These are phyloP conservation scores for Dione vanillae DNA, from an alignment of 2,888 invertebrate species.

Conservation along the genomic window DNA sequence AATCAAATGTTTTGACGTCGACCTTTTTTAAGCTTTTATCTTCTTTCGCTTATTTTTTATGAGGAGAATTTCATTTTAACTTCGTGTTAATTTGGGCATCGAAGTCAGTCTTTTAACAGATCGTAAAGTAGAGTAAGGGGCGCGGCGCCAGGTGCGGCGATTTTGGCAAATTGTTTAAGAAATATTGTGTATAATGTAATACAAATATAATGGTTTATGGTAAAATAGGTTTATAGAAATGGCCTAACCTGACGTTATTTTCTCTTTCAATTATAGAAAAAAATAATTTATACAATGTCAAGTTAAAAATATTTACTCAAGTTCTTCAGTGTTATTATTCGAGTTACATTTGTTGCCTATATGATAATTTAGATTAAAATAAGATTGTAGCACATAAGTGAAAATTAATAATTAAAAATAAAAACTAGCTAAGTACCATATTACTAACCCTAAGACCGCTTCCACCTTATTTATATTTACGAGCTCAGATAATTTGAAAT, in stretches of 20 bases:
- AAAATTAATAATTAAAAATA: neutral
- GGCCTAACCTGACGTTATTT: neutral
- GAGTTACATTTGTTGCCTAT: neutral
- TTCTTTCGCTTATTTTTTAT: conserved; percentile 80
- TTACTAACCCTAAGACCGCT: conserved; percentile 38
- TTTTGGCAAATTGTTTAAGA: conserved; percentile 42
- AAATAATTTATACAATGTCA: too few species aligned
- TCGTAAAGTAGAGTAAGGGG: conserved; percentile 77
- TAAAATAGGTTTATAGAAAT: neutral
- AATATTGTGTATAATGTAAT: conserved; percentile 32
- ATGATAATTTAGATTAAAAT: too few species aligned
- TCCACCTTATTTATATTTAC: conserved; percentile 53
- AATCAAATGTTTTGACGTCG: conserved; percentile 85
- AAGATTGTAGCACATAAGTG: too few species aligned
- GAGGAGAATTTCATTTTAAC: conserved; percentile 80
- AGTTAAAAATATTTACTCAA: neutral
- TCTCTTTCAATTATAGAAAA: neutral
- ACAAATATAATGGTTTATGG: neutral
- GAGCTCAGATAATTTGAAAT: conserved; percentile 72
- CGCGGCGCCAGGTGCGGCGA: conserved; percentile 72
- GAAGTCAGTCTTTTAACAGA: conserved; percentile 84
- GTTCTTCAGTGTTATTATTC: neutral
- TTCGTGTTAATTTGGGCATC: conserved; percentile 84
- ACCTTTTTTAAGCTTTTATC: conserved; percentile 83
- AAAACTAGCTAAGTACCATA: conserved; percentile 17